Evolutionary conservation across 2,888 invertebrate genomes (phyloP).

Genomic region (Volucella zonaria): DNA sequence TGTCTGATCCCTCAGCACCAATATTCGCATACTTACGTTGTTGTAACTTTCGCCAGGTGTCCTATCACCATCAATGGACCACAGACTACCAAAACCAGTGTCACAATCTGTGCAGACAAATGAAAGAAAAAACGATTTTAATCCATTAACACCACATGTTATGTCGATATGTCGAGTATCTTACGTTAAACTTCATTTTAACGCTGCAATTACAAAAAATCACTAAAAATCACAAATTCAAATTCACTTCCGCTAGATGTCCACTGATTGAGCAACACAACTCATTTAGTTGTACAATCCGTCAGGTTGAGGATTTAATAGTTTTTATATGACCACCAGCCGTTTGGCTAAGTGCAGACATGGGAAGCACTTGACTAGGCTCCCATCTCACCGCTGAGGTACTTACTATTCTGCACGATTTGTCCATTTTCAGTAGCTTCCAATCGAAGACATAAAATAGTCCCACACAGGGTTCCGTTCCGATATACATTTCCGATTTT

Average conservation of each 20-base stretch:
- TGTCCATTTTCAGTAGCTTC: slow-evolving; percentile 50
- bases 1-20: background rate
- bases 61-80: slow-evolving; percentile 52
- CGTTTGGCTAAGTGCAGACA: slow-evolving; percentile 13
- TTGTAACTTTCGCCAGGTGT: slow-evolving; percentile 56
- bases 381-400: slow-evolving; percentile 1
- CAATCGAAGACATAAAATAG: slow-evolving; percentile 33
- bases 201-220: slow-evolving; percentile 7
- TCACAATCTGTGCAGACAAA: slow-evolving; percentile 50
- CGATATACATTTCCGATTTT: slow-evolving; percentile 27
- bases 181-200: slow-evolving; percentile 64
- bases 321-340: slow-evolving; percentile 53
- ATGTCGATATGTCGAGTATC: background rate
- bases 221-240: background rate
- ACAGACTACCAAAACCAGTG: slow-evolving; percentile 34
- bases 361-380: slow-evolving; percentile 28
- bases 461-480: background rate
- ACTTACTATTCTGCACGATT: slow-evolving; percentile 67
- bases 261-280: slow-evolving; percentile 49
- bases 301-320: slow-evolving; percentile 43
- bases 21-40: slow-evolving; percentile 53
- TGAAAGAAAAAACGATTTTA: slow-evolving; percentile 11
- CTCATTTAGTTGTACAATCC: slow-evolving; percentile 53
- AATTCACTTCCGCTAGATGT: slow-evolving; percentile 57
- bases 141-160: background rate